Base-by-base conservation (phyloP, 2,113 vertebrate species). In the Gorsachius goisagi region DNA sequence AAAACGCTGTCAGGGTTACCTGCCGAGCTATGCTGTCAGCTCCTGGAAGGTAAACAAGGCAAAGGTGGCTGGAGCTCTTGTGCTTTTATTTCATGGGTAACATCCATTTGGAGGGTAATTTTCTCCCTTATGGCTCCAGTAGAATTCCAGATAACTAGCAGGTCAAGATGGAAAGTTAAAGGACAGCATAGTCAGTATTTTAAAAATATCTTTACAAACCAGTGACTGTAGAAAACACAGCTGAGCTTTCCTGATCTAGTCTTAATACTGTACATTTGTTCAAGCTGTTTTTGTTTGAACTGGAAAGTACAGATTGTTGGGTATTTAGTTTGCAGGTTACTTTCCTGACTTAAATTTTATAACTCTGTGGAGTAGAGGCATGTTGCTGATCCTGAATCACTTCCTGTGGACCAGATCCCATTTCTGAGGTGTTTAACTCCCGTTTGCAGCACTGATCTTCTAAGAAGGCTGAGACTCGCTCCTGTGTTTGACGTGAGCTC, bases 201-300 rank as follows among this genome's bases (percentile, higher is more conserved):
- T 39, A 30, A 4, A 63, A 85, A 66, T 47, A 58, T 5, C 9
- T 59, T 64, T 64, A 32, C 12, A 50, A 66, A 22, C 15, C 17
- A 64, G 11, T 2, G 0, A n/a, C 28, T 85, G 0, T 45, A 47
- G 30, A 88, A 80, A 72, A 69, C 0, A 0, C 49, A 73, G 21
- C 52, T 91, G 88, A 85, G 30, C 39, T 88, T 85, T 90, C 33
- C 12, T 39, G 32, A 47, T 17, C 19, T 82, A 5, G 16, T 64
- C 53, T 41, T 90, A 56, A 28, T 5, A 1, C 45, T 53, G 14
- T 33, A 5, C 7, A 2, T 28, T 87, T 69, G 55, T 75, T 50
- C 53, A 59, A 64, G 39, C 58, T 85, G 3, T 32, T 82, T 35
- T 88, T 92, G 44, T 67, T 75, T 67, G 20, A 41, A 37, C 59